phyloP scores from a whole-genome alignment of 2,113 vertebrate species.

The Oreochromis aureus region DNA sequence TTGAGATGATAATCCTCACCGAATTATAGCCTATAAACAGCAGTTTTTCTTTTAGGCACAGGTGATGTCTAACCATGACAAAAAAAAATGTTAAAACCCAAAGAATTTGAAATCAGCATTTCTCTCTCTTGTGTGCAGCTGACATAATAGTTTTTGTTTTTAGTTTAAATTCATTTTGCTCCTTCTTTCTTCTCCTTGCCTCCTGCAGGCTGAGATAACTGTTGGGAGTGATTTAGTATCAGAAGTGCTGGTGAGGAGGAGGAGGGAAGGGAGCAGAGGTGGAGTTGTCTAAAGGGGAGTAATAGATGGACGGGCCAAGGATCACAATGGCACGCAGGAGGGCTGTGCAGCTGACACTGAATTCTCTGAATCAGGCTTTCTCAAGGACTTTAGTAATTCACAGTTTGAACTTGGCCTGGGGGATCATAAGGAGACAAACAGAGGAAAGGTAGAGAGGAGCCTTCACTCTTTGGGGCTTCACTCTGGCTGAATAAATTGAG shows the following conservation, averaged over 20 bases:
- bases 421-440: not conserved
- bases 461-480: not conserved
- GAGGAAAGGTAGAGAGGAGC: not conserved
- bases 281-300: conserved; percentile 32
- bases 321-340: conserved; percentile 12
- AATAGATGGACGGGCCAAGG: conserved; percentile 42
- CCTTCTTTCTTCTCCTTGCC: not conserved
- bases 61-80: not conserved
- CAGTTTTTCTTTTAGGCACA: not conserved
- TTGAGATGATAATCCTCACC: not conserved
- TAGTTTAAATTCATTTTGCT: not conserved
- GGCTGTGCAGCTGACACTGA: conserved; percentile 14
- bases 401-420: conserved; percentile 39
- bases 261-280: not conserved
- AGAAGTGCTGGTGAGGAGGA: not conserved
- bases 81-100: not conserved
- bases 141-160: not conserved
- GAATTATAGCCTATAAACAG: not conserved
- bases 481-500: not conserved
- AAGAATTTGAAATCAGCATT: not conserved
- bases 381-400: conserved; percentile 60
- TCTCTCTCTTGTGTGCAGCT: not conserved
- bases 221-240: conserved; percentile 35
- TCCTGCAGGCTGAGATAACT: conserved; percentile 25
- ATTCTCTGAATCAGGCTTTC: conserved; percentile 54